Percentiles rank a stretch among this genome's conserved stretches.
phyloP scores from a whole-genome alignment of 2,888 invertebrate genomes.

The Portevinia maculata region DNA sequence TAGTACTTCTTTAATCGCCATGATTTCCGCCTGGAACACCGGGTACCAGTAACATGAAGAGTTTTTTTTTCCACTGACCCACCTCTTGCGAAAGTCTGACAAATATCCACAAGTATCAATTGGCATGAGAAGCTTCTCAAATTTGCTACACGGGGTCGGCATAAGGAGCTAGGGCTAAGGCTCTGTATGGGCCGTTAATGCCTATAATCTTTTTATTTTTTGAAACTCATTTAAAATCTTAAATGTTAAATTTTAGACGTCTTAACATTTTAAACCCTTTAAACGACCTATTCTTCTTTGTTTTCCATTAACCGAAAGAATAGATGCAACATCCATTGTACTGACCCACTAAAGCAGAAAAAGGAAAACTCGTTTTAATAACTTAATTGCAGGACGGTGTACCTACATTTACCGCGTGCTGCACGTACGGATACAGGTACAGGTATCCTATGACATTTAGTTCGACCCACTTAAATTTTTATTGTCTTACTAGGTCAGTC shows the following conservation, averaged over 20 bases:
- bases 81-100: too few relatives aligned
- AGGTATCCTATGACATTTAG: constrained; percentile 28
- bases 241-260: background rate
- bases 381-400: constrained; percentile 57
- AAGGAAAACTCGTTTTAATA: constrained; percentile 47
- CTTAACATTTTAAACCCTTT: background rate
- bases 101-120: too few relatives aligned
- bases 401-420: constrained; percentile 44
- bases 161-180: too few relatives aligned
- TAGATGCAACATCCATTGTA: constrained; percentile 14
- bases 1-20: too few relatives aligned
- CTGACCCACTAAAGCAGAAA: constrained; percentile 44
- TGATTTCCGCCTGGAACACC: too few relatives aligned
- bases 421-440: constrained; percentile 30
- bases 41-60: too few relatives aligned
- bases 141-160: too few relatives aligned
- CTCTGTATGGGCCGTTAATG: too few relatives aligned
- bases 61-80: too few relatives aligned
- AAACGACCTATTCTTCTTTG: background rate
- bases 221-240: background rate
- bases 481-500: constrained; percentile 43
- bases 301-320: background rate
- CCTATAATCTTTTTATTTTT: too few relatives aligned
- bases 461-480: constrained; percentile 44
- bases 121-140: too few relatives aligned